These are phyloP conservation scores for Dromiciops gliroides DNA, from an alignment of 2,113 vertebrate species.

Conservation along the genomic window DNA sequence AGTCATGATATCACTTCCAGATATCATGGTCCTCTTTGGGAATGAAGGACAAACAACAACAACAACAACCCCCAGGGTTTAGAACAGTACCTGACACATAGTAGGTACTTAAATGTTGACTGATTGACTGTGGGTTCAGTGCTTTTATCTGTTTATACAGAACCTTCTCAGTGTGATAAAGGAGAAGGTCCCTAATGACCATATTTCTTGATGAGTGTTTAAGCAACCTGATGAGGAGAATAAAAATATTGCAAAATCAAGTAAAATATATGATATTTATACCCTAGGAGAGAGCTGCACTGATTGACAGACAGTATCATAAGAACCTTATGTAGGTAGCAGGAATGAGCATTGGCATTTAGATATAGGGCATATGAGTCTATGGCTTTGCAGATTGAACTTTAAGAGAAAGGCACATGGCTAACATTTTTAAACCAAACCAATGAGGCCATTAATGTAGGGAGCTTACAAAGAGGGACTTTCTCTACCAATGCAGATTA, in stretches of 20 bases:
- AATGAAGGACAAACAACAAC: no score
- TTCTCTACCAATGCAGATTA: background rate
- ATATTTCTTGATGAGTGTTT: background rate
- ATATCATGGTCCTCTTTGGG: no score
- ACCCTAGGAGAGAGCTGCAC: background rate
- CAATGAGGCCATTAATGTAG: background rate
- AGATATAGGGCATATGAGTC: background rate
- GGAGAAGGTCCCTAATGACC: background rate
- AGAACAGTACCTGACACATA: background rate
- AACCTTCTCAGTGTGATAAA: background rate
- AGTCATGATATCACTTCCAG: no score
- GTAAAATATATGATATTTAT: background rate
- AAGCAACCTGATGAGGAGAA: background rate
- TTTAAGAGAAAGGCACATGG: background rate
- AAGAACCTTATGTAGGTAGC: background rate
- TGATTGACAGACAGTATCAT: background rate
- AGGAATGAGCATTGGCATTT: background rate
- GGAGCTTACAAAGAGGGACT: background rate
- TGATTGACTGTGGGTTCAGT: background rate
- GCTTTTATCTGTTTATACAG: background rate
- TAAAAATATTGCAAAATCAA: no score
- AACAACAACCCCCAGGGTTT: background rate
- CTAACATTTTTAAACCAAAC: background rate
- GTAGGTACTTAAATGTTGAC: background rate
- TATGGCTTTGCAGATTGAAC: background rate